Base-by-base conservation (phyloP, 1,140 invertebrate genomes). In the Bradynema listronoti region DNA sequence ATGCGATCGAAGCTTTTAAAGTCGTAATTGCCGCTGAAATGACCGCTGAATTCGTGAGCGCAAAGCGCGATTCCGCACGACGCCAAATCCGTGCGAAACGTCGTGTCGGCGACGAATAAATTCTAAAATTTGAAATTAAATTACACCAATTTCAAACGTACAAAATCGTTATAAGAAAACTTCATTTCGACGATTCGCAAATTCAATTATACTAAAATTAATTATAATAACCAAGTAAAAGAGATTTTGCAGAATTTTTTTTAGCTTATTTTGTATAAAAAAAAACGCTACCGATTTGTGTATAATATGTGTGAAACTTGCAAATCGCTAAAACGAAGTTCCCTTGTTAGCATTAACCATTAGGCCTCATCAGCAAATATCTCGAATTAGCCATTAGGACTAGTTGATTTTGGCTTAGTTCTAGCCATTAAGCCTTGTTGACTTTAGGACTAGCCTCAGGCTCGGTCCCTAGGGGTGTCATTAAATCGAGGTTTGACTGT, bases 1-100 rank as follows among this genome's bases (percentile, higher is more conserved):
- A 63, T 63, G 6, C 33, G 24, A 14, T 63, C 58, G 16, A 63
- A 57, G 14, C 33, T 60, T 16, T 53, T 41, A 34, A 63, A 58
- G 30, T 63, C 61, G 29, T 63, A 63, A 22, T 63, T 63, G 4
- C 63, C 61, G 43, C 45, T 46, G 33, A 63, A 63, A 51, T 63
- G 61, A 29, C 36, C 49, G 16, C 32, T 29, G 22, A 63, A 52
- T 29, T 63, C 61, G 14, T 53, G 30, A 4, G 42, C 61, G 46
- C 61, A 63, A 16, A 63, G 27, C 7, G 43, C 63, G 27, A 56
- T 63, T 25, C 57, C 57, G 16, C 36, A 63, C 2, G 46, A 27
- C n/a, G 36, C 3, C 4, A 63, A 25, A 50, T 63, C 61, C 33
- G 25, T 33, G 16, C 61, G 61, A 39, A 63, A 63, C 9, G 45